Conservation (phyloP, 1,140 invertebrate genomes). For the Eupeodes corollae region DNA sequence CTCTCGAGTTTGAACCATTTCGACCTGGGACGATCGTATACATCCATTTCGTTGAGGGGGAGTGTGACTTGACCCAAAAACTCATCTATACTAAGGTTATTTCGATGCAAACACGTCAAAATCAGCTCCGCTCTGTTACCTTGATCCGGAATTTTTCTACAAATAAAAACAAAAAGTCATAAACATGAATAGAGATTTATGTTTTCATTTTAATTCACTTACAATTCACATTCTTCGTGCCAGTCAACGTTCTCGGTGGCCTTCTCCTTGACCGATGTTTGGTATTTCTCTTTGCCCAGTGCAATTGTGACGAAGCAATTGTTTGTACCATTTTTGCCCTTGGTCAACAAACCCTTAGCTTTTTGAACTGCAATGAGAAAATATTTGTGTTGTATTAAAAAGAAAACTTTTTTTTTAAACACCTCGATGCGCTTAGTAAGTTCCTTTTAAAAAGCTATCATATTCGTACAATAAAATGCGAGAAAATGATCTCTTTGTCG, state of each 20-base stretch:
- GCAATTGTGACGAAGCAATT: conserved; percentile 92
- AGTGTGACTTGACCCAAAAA: conserved; percentile 77
- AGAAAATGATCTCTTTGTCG: no score
- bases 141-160: conserved; percentile 66
- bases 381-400: no score
- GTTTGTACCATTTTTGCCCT: conserved; percentile 85
- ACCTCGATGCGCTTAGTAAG: no score
- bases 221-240: conserved; percentile 93
- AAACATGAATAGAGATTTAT: neutral
- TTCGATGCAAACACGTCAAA: conserved; percentile 76
- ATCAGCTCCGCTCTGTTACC: conserved; percentile 78
- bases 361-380: conserved; percentile 49
- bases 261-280: conserved; percentile 90
- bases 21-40: conserved; percentile 78
- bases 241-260: conserved; percentile 71
- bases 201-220: conserved; percentile 36
- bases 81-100: conserved; percentile 83
- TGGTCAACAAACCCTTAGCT: conserved; percentile 73
- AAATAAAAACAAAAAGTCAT: conserved; percentile 14
- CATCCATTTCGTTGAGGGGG: conserved; percentile 75
- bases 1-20: conserved; percentile 58
- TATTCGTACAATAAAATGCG: no score
- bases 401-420: no score
- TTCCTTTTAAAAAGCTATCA: no score
- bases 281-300: conserved; percentile 89